Percentiles rank a stretch among this genome's conserved stretches.
These are phyloP conservation scores for Patella vulgata DNA, from an alignment of 1,140 invertebrate genomes.

Conservation along the genomic window DNA sequence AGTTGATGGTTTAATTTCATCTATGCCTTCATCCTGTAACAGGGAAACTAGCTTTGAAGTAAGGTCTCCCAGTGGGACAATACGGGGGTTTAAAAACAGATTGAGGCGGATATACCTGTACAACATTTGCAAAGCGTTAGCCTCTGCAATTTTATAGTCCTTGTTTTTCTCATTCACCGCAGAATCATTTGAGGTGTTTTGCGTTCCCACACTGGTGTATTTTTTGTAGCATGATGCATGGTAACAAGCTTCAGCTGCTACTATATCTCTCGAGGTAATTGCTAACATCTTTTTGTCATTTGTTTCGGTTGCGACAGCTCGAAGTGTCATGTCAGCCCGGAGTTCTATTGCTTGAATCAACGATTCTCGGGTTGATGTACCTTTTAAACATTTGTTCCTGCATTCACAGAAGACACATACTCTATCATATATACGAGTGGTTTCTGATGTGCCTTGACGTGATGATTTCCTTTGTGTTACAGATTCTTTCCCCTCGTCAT, in stretches of 20 bases:
- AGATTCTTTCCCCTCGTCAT: not conserved
- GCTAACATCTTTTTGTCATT: not conserved
- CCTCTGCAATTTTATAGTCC: not conserved
- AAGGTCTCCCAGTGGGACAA: no score
- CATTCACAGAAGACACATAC: not conserved
- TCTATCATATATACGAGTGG: not conserved
- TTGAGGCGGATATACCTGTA: not conserved
- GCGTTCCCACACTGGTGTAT: not conserved
- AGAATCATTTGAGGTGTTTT: not conserved
- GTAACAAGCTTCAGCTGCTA: not conserved
- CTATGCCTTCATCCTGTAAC: no score
- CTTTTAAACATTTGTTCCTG: not conserved
- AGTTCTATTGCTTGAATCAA: not conserved
- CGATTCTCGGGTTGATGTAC: not conserved
- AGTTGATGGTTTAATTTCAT: no score
- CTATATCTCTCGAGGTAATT: not conserved
- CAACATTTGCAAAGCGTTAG: not conserved
- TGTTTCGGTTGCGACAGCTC: not conserved
- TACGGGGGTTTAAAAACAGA: no score
- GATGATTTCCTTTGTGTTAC: not conserved
- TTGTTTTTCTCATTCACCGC: not conserved
- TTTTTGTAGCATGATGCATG: slow-evolving; percentile 1
- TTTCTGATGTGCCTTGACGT: not conserved
- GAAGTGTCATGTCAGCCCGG: not conserved
- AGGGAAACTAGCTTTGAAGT: no score